These are phyloP conservation scores for Oscheius onirici DNA, from an alignment of 2,888 invertebrate species.

Conservation along the genomic window DNA sequence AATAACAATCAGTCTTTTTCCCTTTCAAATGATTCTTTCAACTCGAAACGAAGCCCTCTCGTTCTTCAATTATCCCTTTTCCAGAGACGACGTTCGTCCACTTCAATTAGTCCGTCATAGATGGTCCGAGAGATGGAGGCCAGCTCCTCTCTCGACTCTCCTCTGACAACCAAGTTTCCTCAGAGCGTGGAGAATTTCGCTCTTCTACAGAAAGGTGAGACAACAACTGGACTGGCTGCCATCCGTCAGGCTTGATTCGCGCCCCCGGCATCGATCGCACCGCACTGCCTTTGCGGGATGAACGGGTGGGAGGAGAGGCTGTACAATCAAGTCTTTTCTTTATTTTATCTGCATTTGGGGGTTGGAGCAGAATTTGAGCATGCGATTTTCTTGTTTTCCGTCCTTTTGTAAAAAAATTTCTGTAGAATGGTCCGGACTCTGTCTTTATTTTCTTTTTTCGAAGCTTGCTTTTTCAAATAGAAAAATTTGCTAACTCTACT, in stretches of 20 bases:
- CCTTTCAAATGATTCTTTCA: neutral
- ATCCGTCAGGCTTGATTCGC: constrained; percentile 27
- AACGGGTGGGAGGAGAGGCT: neutral
- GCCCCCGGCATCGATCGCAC: constrained; percentile 28
- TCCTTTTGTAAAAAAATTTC: neutral
- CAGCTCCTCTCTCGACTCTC: constrained; percentile 19
- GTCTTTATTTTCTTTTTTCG: no score
- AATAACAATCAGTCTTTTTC: neutral
- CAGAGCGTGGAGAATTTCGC: constrained; percentile 30
- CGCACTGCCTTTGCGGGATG: constrained; percentile 14
- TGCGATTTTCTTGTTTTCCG: neutral
- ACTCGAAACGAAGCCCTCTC: neutral
- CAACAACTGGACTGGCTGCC: neutral
- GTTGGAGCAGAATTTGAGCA: neutral
- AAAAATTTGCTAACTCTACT: no score
- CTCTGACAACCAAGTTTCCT: constrained; percentile 33
- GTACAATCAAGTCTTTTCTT: neutral
- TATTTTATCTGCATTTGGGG: neutral
- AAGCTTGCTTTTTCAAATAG: no score
- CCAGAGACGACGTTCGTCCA: neutral
- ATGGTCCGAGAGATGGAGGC: constrained; percentile 30
- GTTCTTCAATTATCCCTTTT: neutral
- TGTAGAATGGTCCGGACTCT: no score
- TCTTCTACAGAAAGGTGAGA: constrained; percentile 32
- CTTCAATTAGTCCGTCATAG: no score